A percentile compares a stretch with the other conserved stretches of the same genome.
Conservation (phyloP, 2,113 vertebrate species). For the Catharus fuscescens region DNA sequence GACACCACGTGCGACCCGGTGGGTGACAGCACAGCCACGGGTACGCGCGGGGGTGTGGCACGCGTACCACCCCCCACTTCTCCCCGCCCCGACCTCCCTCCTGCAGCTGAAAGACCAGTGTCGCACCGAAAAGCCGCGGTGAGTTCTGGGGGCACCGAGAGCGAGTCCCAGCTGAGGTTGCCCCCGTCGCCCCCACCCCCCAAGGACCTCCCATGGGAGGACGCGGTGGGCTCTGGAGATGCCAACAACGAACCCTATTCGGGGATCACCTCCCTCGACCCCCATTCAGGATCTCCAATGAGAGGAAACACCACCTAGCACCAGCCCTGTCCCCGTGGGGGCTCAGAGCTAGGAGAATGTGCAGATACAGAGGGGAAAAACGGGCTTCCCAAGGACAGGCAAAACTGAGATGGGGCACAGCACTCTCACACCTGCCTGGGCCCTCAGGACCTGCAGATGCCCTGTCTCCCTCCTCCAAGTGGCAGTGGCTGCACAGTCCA, state of each 20-base stretch:
- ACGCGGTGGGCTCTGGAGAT: background rate
- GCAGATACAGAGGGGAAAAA: background rate
- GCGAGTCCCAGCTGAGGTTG: background rate
- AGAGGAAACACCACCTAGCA: background rate
- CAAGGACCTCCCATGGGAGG: background rate
- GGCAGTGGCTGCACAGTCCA: background rate
- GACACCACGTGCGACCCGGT: background rate
- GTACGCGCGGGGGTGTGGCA: too few species aligned
- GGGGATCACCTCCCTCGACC: background rate
- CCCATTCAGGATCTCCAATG: background rate
- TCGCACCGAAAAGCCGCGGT: too few species aligned
- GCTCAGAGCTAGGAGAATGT: background rate
- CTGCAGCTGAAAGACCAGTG: background rate
- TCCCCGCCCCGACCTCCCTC: too few species aligned
- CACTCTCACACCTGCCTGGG: too few species aligned
- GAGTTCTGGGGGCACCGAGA: too few species aligned
- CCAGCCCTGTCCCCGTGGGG: too few species aligned
- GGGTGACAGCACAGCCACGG: background rate
- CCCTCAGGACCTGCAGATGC: background rate
- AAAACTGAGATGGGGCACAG: background rate
- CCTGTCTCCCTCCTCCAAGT: too few species aligned
- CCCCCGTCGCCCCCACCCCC: background rate
- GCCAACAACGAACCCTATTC: background rate
- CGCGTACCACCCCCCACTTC: too few species aligned
- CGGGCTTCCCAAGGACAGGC: too few species aligned